Percentiles rank a stretch among this genome's conserved stretches.
These are phyloP conservation scores for Lycia hirtaria DNA, from an alignment of 2,888 invertebrate species.

Conservation along the genomic window DNA sequence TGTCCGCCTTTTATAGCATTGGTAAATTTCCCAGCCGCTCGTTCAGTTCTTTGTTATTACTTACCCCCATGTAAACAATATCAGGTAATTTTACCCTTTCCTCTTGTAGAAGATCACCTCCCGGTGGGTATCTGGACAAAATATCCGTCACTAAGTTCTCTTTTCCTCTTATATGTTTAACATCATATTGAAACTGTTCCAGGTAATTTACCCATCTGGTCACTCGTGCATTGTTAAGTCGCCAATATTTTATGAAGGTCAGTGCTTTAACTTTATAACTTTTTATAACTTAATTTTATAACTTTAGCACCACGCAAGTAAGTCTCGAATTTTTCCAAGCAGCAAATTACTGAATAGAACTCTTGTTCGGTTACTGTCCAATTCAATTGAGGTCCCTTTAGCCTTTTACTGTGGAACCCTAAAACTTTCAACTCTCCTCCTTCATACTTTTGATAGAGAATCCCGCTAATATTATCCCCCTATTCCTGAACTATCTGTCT, in stretches of 20 bases:
- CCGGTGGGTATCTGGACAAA: background rate
- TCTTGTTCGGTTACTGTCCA: slow-evolving; percentile 46
- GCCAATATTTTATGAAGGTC: slow-evolving; percentile 40
- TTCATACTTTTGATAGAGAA: slow-evolving; percentile 38
- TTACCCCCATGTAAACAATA: background rate
- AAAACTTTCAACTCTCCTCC: slow-evolving; percentile 26
- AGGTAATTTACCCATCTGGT: slow-evolving; percentile 40
- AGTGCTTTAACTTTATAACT: too few species aligned
- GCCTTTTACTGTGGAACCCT: slow-evolving; percentile 37
- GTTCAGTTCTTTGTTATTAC: background rate
- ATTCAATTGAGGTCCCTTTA: slow-evolving; percentile 22
- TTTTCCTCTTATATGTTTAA: slow-evolving; percentile 32
- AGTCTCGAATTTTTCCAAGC: slow-evolving; percentile 42
- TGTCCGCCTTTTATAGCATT: background rate
- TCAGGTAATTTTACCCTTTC: background rate
- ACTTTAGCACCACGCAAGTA: slow-evolving; percentile 41
- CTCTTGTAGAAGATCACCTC: background rate
- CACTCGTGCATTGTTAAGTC: slow-evolving; percentile 38
- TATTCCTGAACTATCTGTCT: slow-evolving; percentile 33
- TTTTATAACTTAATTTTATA: slow-evolving; percentile 42
- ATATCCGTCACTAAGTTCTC: background rate
- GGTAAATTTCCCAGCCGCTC: background rate
- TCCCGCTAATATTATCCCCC: slow-evolving; percentile 35
- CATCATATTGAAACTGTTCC: slow-evolving; percentile 39
- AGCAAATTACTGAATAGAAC: slow-evolving; percentile 40